phyloP scores from a whole-genome alignment of 2,797 vertebrate genomes.

The Acipenser oxyrinchus region DNA sequence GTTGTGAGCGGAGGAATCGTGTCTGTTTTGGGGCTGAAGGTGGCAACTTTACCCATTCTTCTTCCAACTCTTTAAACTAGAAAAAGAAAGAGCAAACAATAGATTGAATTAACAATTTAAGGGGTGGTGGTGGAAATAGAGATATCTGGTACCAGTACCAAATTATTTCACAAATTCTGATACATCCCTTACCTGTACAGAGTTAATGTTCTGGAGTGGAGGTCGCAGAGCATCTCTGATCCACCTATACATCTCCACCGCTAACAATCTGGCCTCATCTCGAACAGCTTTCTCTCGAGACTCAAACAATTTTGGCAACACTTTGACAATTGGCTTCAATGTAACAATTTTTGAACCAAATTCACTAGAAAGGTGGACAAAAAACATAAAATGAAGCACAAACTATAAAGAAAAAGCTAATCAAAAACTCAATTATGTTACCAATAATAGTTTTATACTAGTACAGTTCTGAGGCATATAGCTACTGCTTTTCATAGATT shows the following conservation, averaged over 20 bases:
- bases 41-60: slow-evolving; percentile 91
- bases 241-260: slow-evolving; percentile 92
- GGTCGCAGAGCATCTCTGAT: slow-evolving; percentile 87
- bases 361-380: slow-evolving; percentile 61
- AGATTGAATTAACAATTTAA: slow-evolving; percentile 2
- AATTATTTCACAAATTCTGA: no score
- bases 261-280: slow-evolving; percentile 88
- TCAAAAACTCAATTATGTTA: slow-evolving; percentile 1
- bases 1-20: slow-evolving; percentile 89
- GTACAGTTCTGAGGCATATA: no score
- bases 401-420: slow-evolving; percentile 1
- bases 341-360: slow-evolving; percentile 94
- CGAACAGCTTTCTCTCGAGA: slow-evolving; percentile 94
- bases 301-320: slow-evolving; percentile 92
- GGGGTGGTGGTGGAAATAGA: not conserved
- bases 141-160: no score
- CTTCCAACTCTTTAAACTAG: slow-evolving; percentile 92
- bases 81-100: slow-evolving; percentile 18
- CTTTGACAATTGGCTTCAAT: slow-evolving; percentile 91
- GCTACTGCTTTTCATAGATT: no score
- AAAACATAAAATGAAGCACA: no score
- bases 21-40: slow-evolving; percentile 73
- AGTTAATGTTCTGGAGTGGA: slow-evolving; percentile 84
- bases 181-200: slow-evolving; percentile 73
- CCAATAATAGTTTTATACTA: no score